Evolutionary conservation across 1,140 invertebrate species (phyloP).

Genomic region (Leucophenga varia): DNA sequence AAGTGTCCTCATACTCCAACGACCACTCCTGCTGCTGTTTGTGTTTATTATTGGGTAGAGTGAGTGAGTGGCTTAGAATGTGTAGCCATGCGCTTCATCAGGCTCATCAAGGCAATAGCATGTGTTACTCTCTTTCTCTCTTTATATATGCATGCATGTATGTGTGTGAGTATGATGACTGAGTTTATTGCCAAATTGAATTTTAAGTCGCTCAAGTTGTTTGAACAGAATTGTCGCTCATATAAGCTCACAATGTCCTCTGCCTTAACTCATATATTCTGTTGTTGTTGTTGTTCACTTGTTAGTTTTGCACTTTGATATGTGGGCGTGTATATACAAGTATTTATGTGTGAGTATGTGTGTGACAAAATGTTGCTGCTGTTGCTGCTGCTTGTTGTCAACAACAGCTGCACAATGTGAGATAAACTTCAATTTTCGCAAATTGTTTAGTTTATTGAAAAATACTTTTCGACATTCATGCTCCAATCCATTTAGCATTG

Average conservation of each 20-base stretch:
- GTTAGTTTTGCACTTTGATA: no score
- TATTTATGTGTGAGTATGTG: no score
- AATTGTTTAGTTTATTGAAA: constrained; percentile 55
- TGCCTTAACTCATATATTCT: background rate
- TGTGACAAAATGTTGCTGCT: background rate
- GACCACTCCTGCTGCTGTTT: background rate
- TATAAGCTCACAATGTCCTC: no score
- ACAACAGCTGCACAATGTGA: constrained; percentile 54
- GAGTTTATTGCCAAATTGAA: constrained; percentile 53
- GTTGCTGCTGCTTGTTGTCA: constrained; percentile 33
- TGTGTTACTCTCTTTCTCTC: no score
- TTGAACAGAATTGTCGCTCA: no score
- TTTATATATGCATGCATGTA: no score
- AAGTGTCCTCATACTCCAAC: constrained; percentile 20
- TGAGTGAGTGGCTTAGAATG: background rate
- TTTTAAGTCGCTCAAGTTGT: constrained; percentile 35
- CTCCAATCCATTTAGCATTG: no score
- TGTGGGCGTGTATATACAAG: no score
- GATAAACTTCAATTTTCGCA: constrained; percentile 54
- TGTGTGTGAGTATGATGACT: no score
- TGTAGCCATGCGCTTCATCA: constrained; percentile 14
- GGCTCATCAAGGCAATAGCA: no score
- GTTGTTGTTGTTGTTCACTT: constrained; percentile 17
- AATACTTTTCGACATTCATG: constrained; percentile 37
- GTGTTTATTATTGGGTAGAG: no score